Evolutionary conservation across 2,113 vertebrate genomes (phyloP), one percentile per base, ranked within the genome.

Genomic region (Struthidea cinerea): DNA sequence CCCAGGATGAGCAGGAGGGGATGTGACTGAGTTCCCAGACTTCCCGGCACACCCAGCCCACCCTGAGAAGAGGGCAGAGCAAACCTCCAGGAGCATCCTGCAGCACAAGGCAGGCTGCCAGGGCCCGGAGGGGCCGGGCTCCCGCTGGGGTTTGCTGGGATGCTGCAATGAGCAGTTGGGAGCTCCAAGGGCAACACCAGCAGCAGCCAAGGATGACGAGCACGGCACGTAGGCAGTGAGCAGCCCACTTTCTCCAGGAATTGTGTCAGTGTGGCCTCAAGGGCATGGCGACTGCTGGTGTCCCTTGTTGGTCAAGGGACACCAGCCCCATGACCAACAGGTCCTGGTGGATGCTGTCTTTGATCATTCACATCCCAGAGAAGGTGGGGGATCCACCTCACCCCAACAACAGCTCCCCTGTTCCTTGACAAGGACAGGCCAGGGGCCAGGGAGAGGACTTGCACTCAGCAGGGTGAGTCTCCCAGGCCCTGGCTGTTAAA

Each of bases 221-320:
- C 13, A 0, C 1, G 0, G 81, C 93, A 94, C 41, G 23, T 90
- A 95, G 67, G 70, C n/a, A 2, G 37, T 0, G 0, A 77, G 55
- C 71, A 74, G 55, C 35, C 41, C 49, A 50, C 2, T 63, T 55
- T 46, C 73, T 33, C 12, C 59, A 84, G 61, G 56, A 91, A 71
- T 33, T 6, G 57, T 20, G 57, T 56, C 52, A 81, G 47, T 21
- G 65, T 42, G 47, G 88, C 90, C 75, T n/a, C 42, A 32, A 68
- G 69, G 87, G 64, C 35, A 6, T 0, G 1, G 35, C 0, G 0
- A 56, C 41, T 47, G 71, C 70, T n/a, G n/a, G n/a, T n/a, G n/a
- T n/a, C n/a, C n/a, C n/a, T n/a, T n/a, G n/a, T n/a, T n/a, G n/a
- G n/a, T n/a, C n/a, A n/a, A n/a, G n/a, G n/a, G n/a, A n/a, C 67